Conservation (phyloP, 2,888 invertebrate species). For the Allacma fusca region DNA sequence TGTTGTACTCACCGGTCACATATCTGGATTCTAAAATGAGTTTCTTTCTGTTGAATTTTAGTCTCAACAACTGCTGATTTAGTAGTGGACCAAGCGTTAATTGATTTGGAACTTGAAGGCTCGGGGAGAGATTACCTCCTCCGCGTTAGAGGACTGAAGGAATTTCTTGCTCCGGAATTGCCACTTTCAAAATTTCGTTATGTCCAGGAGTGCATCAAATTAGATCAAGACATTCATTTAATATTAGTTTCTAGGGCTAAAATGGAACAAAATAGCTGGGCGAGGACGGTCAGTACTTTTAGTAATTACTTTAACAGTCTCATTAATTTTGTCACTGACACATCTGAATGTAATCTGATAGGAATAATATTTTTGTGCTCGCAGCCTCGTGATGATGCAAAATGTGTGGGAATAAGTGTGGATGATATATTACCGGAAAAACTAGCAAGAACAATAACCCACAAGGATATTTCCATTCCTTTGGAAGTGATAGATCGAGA, state of each 20-base stretch:
- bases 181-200: conserved; percentile 89
- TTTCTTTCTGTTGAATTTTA: conserved; percentile 65
- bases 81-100: conserved; percentile 83
- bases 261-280: conserved; percentile 73
- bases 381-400: conserved; percentile 76
- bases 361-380: not conserved
- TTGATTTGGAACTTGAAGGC: conserved; percentile 79
- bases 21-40: not conserved
- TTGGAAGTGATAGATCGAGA: conserved; percentile 60
- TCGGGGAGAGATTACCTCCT: conserved; percentile 74
- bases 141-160: conserved; percentile 85
- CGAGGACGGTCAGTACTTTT: conserved; percentile 73
- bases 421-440: conserved; percentile 83
- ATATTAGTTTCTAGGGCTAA: conserved; percentile 71
- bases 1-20: not conserved
- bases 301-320: too few species aligned
- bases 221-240: conserved; percentile 85
- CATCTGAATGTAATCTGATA: too few species aligned
- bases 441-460: conserved; percentile 76
- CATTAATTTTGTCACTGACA: too few species aligned
- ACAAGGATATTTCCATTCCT: conserved; percentile 70
- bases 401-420: conserved; percentile 76
- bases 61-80: conserved; percentile 87
- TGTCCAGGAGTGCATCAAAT: conserved; percentile 89
- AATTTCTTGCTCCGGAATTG: conserved; percentile 86